These are phyloP conservation scores for Rhizoglyphus robini DNA, from an alignment of 1,140 invertebrate genomes.

Conservation along the genomic window DNA sequence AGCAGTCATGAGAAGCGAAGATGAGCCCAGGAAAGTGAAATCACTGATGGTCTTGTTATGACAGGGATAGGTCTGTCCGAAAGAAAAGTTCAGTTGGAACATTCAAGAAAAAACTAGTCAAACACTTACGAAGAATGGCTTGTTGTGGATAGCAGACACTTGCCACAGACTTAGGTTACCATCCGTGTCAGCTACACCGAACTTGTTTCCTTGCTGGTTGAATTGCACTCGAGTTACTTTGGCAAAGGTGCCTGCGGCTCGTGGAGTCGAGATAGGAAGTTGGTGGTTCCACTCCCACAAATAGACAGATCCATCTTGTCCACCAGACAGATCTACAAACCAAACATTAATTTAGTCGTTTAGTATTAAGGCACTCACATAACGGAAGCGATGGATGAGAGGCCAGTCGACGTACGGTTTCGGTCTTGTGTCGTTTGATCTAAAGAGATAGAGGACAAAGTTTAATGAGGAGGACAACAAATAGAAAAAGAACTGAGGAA, in stretches of 20 bases:
- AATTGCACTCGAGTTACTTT: constrained; percentile 92
- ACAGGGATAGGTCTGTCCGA: constrained; percentile 79
- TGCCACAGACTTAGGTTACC: constrained; percentile 66
- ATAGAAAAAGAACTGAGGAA: constrained; percentile 9
- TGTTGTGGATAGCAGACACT: constrained; percentile 60
- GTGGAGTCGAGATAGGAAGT: constrained; percentile 69
- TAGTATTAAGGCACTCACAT: constrained; percentile 51
- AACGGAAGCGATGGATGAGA: constrained; percentile 85
- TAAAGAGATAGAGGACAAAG: constrained; percentile 27
- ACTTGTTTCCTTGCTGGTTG: constrained; percentile 94
- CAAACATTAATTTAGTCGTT: constrained; percentile 15
- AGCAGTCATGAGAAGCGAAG: constrained; percentile 90
- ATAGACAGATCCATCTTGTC: constrained; percentile 90
- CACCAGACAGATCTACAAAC: constrained; percentile 72
- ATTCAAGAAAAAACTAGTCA: constrained; percentile 14
- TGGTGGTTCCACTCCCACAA: constrained; percentile 96
- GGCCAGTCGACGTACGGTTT: constrained; percentile 84
- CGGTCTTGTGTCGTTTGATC: constrained; percentile 49
- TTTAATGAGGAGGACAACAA: constrained; percentile 8
- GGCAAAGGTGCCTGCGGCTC: constrained; percentile 75
- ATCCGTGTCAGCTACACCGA: constrained; percentile 75
- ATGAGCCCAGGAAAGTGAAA: constrained; percentile 93
- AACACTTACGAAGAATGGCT: constrained; percentile 85
- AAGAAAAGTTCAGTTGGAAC: constrained; percentile 11
- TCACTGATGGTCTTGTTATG: constrained; percentile 94